These are phyloP conservation scores for Hucho hucho DNA, from an alignment of 2,113 vertebrate species.

Conservation along the genomic window DNA sequence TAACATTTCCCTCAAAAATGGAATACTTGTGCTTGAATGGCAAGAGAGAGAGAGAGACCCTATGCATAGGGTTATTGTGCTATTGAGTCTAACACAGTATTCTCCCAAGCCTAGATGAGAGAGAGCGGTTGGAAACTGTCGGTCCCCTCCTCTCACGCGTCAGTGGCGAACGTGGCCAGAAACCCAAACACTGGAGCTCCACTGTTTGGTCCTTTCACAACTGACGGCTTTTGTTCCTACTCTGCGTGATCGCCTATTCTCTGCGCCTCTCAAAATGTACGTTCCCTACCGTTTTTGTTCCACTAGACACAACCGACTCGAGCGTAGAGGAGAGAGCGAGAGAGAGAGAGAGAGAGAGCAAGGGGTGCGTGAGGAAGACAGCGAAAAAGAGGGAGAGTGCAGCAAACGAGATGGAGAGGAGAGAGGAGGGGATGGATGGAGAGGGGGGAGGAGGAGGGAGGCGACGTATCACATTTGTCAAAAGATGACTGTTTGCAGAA, in stretches of 20 bases:
- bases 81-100: neutral
- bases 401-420: conserved; percentile 13
- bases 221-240: conserved; percentile 49
- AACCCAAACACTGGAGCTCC: conserved; percentile 45
- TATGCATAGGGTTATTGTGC: neutral
- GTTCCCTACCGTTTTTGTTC: conserved; percentile 20
- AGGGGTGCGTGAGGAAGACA: neutral
- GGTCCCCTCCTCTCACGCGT: neutral
- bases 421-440: conserved; percentile 23
- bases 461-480: conserved; percentile 52
- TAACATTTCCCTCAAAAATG: neutral
- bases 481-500: conserved; percentile 32
- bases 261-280: conserved; percentile 34
- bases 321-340: neutral
- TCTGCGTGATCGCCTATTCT: conserved; percentile 40
- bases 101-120: neutral
- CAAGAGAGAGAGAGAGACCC: neutral
- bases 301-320: neutral
- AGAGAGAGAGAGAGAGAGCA: neutral
- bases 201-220: conserved; percentile 42
- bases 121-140: conserved; percentile 12
- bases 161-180: conserved; percentile 51
- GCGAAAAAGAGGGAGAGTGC: conserved; percentile 16
- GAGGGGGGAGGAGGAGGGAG: conserved; percentile 42
- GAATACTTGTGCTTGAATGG: neutral